Evolutionary conservation across 2,888 invertebrate genomes (phyloP), one percentile per base, ranked within the genome.

Genomic region (Trissonchulus sp.): DNA sequence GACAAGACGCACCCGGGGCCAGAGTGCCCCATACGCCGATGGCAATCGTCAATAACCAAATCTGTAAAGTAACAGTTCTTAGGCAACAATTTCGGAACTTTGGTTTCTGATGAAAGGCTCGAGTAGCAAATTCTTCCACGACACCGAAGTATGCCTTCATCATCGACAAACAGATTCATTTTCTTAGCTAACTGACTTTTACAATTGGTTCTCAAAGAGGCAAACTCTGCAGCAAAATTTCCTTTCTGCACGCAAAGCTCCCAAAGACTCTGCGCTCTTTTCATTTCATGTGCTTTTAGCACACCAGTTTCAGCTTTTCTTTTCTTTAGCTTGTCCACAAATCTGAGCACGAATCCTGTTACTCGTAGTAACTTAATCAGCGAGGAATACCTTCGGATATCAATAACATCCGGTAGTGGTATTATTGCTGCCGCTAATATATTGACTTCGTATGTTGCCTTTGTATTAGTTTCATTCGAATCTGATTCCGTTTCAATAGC

Each of bases 31-130:
- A 72, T n/a, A 15, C 31, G 2, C 15, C 18, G 2, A 33, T 72
- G 73, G 73, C n/a, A 72, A 33, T 63, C n/a, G 23, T 72, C 65
- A 8, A 65, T 65, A 31, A 65, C 65, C 65, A 65, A 65, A 34
- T 8, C 34, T 30, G 65, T 30, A 28, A 63, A 72, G 30, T 37
- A 23, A n/a, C 62, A 62, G 28, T 72, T 28, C 60, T 62, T 72
- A 8, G 73, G 37, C 18, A 72, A 28, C 30, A 72, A 33, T 72
- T 62, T 72, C 31, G 38, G 73, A 37, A 23, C n/a, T 72, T 60
- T 63, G 2, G 73, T 33, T 3, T 28, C 63, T 18, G 23, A 23
- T n/a, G 62, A 62, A 15, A 72, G 28, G 2, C 28, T 33, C 8
- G 73, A 15, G 33, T 60, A 23, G 8, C 62, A 23, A 2, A 72